A percentile compares a stretch with the other conserved stretches of the same genome.
Conservation (phyloP, 1,140 invertebrate genomes). For the Diprion similis region DNA sequence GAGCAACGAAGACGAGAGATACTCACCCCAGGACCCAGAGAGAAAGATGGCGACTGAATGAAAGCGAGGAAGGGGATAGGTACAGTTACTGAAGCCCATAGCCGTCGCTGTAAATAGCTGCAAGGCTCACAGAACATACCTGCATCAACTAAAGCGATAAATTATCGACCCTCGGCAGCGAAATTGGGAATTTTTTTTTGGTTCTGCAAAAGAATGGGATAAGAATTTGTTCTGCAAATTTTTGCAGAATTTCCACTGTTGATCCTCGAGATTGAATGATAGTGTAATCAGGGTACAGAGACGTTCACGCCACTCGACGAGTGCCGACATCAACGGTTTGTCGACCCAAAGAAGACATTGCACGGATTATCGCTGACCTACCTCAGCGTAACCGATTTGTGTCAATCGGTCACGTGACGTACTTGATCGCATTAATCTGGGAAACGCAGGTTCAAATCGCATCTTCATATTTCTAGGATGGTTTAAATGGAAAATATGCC, state of each 20-base stretch:
- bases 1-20: neutral
- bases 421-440: neutral
- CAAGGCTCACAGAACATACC: too few relatives aligned
- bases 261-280: too few relatives aligned
- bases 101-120: neutral
- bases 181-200: neutral
- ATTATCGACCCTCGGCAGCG: neutral
- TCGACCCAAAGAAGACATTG: neutral
- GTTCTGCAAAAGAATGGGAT: too few relatives aligned
- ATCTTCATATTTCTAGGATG: too few relatives aligned
- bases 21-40: neutral
- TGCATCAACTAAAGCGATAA: neutral
- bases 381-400: neutral
- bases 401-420: neutral
- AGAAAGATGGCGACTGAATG: slow-evolving; percentile 22
- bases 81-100: slow-evolving; percentile 43
- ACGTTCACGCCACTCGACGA: too few relatives aligned
- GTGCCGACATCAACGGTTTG: neutral
- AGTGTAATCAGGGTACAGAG: neutral
- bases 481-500: too few relatives aligned
- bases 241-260: too few relatives aligned
- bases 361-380: neutral
- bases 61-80: slow-evolving; percentile 29
- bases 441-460: neutral
- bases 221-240: too few relatives aligned